Conservation (phyloP, 2,888 invertebrate species). For the Oasisia sp. region DNA sequence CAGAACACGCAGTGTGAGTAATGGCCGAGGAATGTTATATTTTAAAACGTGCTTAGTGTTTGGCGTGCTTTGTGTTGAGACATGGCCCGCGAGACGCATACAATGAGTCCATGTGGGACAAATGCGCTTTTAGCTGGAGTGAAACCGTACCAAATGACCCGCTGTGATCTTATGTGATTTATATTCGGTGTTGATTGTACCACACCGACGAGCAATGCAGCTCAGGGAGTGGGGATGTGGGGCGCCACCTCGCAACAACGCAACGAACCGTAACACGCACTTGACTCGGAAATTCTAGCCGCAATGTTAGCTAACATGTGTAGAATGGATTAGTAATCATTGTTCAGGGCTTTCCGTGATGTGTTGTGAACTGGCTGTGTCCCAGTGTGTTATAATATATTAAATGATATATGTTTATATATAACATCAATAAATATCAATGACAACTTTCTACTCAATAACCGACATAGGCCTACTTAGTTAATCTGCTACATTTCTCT, state of each 20-base stretch:
- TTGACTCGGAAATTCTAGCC: background rate
- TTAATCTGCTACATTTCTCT: too few relatives aligned
- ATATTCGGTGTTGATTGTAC: background rate
- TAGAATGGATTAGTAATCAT: background rate
- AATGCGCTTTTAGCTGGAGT: background rate
- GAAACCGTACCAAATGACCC: background rate
- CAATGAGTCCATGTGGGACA: background rate
- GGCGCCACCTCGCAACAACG: background rate
- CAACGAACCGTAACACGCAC: background rate
- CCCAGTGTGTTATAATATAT: background rate
- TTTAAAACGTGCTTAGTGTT: background rate
- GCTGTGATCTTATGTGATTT: background rate
- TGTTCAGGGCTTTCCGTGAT: background rate
- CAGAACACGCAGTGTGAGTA: background rate
- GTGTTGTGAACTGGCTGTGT: background rate
- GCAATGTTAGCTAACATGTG: background rate
- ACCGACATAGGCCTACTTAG: too few relatives aligned
- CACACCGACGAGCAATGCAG: background rate
- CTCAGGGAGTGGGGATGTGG: background rate
- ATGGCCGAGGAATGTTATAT: background rate
- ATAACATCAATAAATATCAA: background rate
- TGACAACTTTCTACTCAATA: too few relatives aligned
- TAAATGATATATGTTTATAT: background rate
- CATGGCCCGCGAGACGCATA: background rate
- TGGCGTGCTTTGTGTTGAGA: background rate